Base-by-base conservation (phyloP, 2,888 invertebrate genomes). In the Cerastoderma edule region DNA sequence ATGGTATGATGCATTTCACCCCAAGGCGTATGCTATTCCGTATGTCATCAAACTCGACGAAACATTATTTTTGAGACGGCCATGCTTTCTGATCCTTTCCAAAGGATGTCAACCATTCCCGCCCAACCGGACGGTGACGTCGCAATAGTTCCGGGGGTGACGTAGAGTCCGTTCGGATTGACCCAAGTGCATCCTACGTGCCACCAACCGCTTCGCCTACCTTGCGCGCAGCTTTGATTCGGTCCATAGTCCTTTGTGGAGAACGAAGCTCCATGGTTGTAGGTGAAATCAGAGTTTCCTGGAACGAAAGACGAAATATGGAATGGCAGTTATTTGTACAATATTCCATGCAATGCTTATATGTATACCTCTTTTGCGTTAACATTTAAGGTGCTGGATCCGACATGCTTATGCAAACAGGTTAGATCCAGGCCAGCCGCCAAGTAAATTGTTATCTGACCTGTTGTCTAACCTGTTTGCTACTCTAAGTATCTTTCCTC, bases 161-260 rank as follows among this genome's bases (percentile, higher is more conserved):
- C 39, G 60, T 60, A 60, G 2, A 33, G 22, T 35, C 60, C 60
- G 30, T 60, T 60, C 39, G 60, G 60, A 60, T 60, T 60, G n/a
- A 60, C 39, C 60, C 35, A 60, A 6, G 60, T 60, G 30, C 60
- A 60, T 22, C n/a, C 2, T 8, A 10, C 27, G 22, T 39, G 39
- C 60, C 60, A 60, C 60, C 60, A 60, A 27, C 60, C 60, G 13
- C 60, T 60, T 3, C 24, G 60, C 16, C 60, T 28, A 24, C 39
- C 13, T 39, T 3, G 24, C 0, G 39, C 35, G 27, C 60, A 60
- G 10, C n/a, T 8, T 6, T 8, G 22, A 3, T 30, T 24, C 19
- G 57, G 57, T 4, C 57, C 57, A 39, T 60, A 39, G n/a, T 60
- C 60, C 6, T 60, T n/a, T 22, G 60, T 39, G 1, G 60, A 60